Conservation (phyloP, 1,140 invertebrate genomes). For the Bombus difficillimus region DNA sequence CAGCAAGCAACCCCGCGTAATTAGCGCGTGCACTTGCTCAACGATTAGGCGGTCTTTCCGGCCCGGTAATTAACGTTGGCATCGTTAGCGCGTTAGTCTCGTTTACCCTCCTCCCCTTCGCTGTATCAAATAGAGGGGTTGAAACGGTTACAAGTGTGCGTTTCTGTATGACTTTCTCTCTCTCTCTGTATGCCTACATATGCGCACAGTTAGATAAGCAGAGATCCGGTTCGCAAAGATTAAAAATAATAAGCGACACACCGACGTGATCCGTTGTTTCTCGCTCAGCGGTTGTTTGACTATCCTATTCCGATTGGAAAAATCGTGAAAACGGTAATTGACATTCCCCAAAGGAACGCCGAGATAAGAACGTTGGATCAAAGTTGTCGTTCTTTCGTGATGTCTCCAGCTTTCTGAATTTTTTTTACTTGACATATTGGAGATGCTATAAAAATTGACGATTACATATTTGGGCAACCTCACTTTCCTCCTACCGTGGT, state of each 20-base stretch:
- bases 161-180: not conserved
- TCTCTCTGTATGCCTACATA: too few species aligned
- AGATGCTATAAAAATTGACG: slow-evolving; percentile 1
- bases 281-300: not conserved
- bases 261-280: not conserved
- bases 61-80: slow-evolving; percentile 64
- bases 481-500: too few species aligned
- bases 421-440: not conserved
- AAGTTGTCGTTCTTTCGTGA: not conserved
- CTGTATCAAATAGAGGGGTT: slow-evolving; percentile 19
- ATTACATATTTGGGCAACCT: too few species aligned
- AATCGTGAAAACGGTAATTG: slow-evolving; percentile 31
- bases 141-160: slow-evolving; percentile 1
- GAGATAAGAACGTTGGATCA: not conserved
- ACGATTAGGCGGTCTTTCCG: slow-evolving; percentile 65
- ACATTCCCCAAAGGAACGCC: slow-evolving; percentile 21
- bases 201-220: not conserved
- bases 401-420: not conserved
- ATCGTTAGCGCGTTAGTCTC: slow-evolving; percentile 69
- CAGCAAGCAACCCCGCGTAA: slow-evolving; percentile 47
- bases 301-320: not conserved
- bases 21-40: slow-evolving; percentile 61
- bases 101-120: slow-evolving; percentile 52
- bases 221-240: slow-evolving; percentile 1
- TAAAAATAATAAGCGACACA: slow-evolving; percentile 42